Evolutionary conservation across 1,140 invertebrate genomes (phyloP).

Genomic region (Eupeodes corollae): DNA sequence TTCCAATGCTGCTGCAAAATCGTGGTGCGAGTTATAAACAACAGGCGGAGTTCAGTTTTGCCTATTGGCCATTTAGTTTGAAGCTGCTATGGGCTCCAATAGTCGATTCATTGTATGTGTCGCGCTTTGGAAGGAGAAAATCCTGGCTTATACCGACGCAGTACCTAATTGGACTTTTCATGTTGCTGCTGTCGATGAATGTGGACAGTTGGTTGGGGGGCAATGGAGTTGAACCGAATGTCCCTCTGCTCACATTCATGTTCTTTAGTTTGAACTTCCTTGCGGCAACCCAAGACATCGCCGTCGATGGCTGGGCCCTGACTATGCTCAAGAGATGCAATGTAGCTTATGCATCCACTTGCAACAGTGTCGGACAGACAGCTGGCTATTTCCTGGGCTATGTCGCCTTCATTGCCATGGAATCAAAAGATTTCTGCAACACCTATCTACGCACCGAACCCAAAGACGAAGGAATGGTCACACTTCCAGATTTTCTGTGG

Average conservation of each 20-base stretch:
- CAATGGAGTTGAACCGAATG: slow-evolving; percentile 55
- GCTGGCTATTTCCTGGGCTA: slow-evolving; percentile 96
- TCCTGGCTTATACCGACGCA: slow-evolving; percentile 93
- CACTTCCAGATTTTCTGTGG: slow-evolving; percentile 78
- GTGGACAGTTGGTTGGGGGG: slow-evolving; percentile 67
- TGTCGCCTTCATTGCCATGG: slow-evolving; percentile 93
- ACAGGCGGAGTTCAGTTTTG: slow-evolving; percentile 97
- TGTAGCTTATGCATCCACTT: slow-evolving; percentile 97
- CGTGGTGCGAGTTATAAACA: slow-evolving; percentile 80
- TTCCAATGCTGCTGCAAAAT: slow-evolving; percentile 92
- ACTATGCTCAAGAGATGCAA: slow-evolving; percentile 96
- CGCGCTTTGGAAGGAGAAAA: slow-evolving; percentile 81
- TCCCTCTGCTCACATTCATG: slow-evolving; percentile 66
- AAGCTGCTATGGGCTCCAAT: slow-evolving; percentile 97
- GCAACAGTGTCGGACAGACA: slow-evolving; percentile 97
- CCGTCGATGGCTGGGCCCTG: slow-evolving; percentile 98
- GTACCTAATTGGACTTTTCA: slow-evolving; percentile 69
- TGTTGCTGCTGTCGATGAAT: slow-evolving; percentile 68
- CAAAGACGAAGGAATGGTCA: slow-evolving; percentile 64
- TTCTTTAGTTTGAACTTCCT: slow-evolving; percentile 93
- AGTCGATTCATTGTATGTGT: slow-evolving; percentile 83
- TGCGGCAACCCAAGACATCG: slow-evolving; percentile 98
- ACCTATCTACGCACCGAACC: slow-evolving; percentile 71
- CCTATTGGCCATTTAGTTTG: slow-evolving; percentile 94
- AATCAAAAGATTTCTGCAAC: slow-evolving; percentile 94